Evolutionary conservation across 2,797 vertebrate species (phyloP).

Genomic region (Neosilurus mollespiculum): DNA sequence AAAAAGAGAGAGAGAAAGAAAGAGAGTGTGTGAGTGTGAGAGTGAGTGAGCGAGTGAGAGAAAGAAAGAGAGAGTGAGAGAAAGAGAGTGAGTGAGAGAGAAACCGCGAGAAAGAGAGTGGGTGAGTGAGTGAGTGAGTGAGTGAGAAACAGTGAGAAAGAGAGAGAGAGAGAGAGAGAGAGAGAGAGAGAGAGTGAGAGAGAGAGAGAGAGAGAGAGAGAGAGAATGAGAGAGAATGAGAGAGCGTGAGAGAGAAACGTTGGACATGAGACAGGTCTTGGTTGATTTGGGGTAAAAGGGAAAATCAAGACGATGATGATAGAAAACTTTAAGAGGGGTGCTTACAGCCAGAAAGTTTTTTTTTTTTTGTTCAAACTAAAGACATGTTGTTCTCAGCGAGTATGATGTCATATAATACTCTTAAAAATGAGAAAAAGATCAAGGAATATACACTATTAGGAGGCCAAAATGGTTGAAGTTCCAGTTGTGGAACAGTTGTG

Average conservation of each 20-base stretch:
- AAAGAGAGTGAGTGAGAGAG: too few species aligned
- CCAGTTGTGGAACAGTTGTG: conserved; percentile 13
- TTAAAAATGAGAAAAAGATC: neutral
- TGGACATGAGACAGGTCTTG: neutral
- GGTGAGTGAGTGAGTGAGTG: too few species aligned
- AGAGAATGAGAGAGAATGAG: too few species aligned
- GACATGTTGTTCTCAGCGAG: neutral
- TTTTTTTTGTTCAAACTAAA: neutral
- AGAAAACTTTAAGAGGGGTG: neutral
- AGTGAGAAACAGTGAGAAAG: too few species aligned
- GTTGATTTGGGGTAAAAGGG: neutral
- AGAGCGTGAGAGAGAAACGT: neutral
- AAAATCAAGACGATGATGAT: conserved; percentile 4
- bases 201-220: too few species aligned
- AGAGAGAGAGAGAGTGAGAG: too few species aligned
- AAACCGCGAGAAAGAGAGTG: too few species aligned
- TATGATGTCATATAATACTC: neutral
- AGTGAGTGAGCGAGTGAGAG: too few species aligned
- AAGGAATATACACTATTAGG: neutral
- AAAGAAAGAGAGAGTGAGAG: too few species aligned
- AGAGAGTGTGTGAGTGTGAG: too few species aligned
- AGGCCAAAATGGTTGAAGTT: neutral
- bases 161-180: too few species aligned
- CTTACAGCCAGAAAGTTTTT: neutral
- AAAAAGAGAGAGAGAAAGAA: too few species aligned